These are phyloP conservation scores for Phymastichus coffea DNA, from an alignment of 1,140 invertebrate species.

Conservation along the genomic window DNA sequence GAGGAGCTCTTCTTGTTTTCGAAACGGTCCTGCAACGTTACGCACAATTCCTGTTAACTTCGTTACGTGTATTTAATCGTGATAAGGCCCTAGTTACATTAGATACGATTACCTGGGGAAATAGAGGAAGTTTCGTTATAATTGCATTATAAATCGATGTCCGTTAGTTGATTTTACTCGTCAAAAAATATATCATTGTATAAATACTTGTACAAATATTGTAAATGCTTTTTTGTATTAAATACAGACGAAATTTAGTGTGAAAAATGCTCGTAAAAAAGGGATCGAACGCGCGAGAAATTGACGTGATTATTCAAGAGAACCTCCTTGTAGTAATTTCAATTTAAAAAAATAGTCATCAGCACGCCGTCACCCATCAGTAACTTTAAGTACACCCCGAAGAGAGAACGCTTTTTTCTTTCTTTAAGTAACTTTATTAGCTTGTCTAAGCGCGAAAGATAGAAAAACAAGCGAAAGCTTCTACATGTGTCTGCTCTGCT, in stretches of 20 bases:
- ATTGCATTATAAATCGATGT: no score
- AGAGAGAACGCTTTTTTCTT: no score
- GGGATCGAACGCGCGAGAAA: constrained; percentile 24
- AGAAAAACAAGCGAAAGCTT: constrained; percentile 23
- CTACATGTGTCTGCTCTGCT: constrained; percentile 27
- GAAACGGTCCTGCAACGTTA: constrained; percentile 26
- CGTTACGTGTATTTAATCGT: neutral
- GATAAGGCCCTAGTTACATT: constrained; percentile 28
- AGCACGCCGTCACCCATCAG: no score
- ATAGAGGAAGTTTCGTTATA: no score
- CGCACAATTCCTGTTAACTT: constrained; percentile 19
- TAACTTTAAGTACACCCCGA: constrained; percentile 34
- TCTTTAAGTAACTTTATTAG: constrained; percentile 40
- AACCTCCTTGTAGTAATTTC: constrained; percentile 9
- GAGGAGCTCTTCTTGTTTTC: constrained; percentile 13
- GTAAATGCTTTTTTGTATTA: constrained; percentile 35
- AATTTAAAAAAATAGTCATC: no score
- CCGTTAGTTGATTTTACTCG: no score
- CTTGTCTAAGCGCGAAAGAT: constrained; percentile 16
- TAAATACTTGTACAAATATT: constrained; percentile 26
- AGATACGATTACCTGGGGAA: no score
- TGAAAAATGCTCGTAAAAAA: constrained; percentile 37
- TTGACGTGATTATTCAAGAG: constrained; percentile 19
- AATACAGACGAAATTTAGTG: constrained; percentile 36
- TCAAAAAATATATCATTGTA: constrained; percentile 42